phyloP scores from a whole-genome alignment of 2,797 vertebrate species.

The Harpagifer antarcticus region DNA sequence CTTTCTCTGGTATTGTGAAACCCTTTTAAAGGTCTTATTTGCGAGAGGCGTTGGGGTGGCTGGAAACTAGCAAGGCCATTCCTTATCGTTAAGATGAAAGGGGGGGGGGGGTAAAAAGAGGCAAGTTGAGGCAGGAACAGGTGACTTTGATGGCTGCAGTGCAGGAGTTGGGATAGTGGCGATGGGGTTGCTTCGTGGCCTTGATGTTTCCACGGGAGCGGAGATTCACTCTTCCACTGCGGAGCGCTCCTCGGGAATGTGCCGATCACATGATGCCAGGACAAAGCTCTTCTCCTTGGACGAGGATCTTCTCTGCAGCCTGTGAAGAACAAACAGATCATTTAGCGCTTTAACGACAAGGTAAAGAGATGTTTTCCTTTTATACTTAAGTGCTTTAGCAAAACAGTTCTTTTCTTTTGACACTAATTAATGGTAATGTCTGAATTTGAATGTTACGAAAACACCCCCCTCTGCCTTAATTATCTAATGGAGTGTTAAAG shows the following conservation, averaged over 20 bases:
- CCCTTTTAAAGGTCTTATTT: constrained; percentile 72
- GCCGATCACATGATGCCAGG: constrained; percentile 73
- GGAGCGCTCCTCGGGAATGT: constrained; percentile 48
- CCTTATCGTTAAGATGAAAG: constrained; percentile 69
- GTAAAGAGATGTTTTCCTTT: constrained; percentile 69
- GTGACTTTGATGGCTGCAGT: constrained; percentile 62
- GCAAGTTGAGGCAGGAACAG: constrained; percentile 72
- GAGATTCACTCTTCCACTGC: constrained; percentile 53
- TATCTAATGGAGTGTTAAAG: constrained; percentile 79
- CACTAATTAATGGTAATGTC: constrained; percentile 80
- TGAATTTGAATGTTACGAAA: constrained; percentile 76
- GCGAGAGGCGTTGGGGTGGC: constrained; percentile 61
- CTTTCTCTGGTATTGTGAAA: constrained; percentile 69
- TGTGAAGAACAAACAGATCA: constrained; percentile 37
- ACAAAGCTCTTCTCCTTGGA: constrained; percentile 50
- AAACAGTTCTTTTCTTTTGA: constrained; percentile 73
- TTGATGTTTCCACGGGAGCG: constrained; percentile 39
- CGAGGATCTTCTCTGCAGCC: constrained; percentile 42
- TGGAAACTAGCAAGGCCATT: constrained; percentile 59
- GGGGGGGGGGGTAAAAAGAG: constrained; percentile 13
- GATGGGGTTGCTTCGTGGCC: constrained; percentile 59
- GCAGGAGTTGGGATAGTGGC: constrained; percentile 48
- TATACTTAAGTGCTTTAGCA: constrained; percentile 63
- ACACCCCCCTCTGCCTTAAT: constrained; percentile 79
- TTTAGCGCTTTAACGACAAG: constrained; percentile 71